phyloP scores from a whole-genome alignment of 1,140 invertebrate genomes.

The Protaetia brevitarsis region DNA sequence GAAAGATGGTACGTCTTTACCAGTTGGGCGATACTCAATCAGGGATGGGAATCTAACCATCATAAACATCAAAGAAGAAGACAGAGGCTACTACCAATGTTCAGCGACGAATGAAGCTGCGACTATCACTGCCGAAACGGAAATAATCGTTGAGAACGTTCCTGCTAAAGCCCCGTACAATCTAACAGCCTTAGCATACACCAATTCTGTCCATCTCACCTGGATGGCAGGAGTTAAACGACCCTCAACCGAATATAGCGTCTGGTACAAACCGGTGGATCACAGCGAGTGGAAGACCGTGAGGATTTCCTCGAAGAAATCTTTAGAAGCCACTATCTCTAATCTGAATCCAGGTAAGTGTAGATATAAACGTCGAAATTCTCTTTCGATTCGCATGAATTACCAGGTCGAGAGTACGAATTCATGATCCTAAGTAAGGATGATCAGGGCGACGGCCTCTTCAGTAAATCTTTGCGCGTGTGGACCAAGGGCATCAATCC shows the following conservation, averaged over 20 bases:
- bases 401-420: constrained; percentile 76
- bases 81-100: constrained; percentile 90
- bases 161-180: constrained; percentile 90
- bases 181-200: constrained; percentile 73
- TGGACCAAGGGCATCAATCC: constrained; percentile 63
- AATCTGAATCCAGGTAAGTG: constrained; percentile 65
- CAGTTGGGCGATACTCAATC: constrained; percentile 65
- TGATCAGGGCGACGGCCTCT: constrained; percentile 82
- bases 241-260: constrained; percentile 67
- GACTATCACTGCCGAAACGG: constrained; percentile 81
- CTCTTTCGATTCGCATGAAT: constrained; percentile 5
- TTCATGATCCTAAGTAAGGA: constrained; percentile 89
- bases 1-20: constrained; percentile 73
- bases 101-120: constrained; percentile 88
- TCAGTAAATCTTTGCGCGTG: constrained; percentile 78
- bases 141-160: constrained; percentile 82
- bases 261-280: constrained; percentile 75
- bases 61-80: constrained; percentile 73
- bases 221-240: constrained; percentile 86
- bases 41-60: constrained; percentile 86
- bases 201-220: constrained; percentile 73
- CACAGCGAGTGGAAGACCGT: constrained; percentile 75
- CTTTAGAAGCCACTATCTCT: constrained; percentile 74
- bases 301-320: constrained; percentile 63
- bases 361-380: background rate